Conservation (phyloP, 2,797 vertebrate species). For the Falco berigora region DNA sequence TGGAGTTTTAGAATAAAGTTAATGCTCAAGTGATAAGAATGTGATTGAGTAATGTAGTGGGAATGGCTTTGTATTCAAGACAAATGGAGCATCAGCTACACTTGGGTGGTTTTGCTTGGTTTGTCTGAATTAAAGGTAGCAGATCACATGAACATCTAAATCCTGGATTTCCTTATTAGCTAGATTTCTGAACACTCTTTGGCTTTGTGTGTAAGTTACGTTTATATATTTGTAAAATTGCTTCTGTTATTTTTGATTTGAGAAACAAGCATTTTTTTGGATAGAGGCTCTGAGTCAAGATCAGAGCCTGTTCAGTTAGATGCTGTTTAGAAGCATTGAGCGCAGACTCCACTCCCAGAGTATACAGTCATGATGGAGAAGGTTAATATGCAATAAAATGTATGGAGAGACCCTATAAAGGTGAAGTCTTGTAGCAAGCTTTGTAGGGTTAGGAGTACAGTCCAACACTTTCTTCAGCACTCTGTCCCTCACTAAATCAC, state of each 20-base stretch:
- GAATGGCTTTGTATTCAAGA: not conserved
- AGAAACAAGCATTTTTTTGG: not conserved
- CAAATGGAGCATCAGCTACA: not conserved
- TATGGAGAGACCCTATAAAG: not conserved
- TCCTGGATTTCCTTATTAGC: not conserved
- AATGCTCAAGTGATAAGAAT: slow-evolving; percentile 20
- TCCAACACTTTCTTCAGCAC: not conserved
- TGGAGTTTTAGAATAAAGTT: slow-evolving; percentile 21
- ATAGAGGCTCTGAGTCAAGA: not conserved
- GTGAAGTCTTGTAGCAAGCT: not conserved
- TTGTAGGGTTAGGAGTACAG: not conserved
- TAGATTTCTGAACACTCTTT: not conserved
- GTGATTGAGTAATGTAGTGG: not conserved
- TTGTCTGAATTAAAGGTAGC: not conserved
- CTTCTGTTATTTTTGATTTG: not conserved
- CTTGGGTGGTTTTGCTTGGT: not conserved
- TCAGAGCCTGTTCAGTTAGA: not conserved
- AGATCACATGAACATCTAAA: not conserved
- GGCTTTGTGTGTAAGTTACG: not conserved
- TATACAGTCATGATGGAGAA: not conserved
- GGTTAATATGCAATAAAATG: not conserved
- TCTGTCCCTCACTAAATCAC: not conserved
- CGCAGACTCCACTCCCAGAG: not conserved
- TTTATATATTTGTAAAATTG: not conserved
- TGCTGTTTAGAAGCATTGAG: not conserved